Conservation (phyloP, 2,888 invertebrate species). For the Agrotis segetum region DNA sequence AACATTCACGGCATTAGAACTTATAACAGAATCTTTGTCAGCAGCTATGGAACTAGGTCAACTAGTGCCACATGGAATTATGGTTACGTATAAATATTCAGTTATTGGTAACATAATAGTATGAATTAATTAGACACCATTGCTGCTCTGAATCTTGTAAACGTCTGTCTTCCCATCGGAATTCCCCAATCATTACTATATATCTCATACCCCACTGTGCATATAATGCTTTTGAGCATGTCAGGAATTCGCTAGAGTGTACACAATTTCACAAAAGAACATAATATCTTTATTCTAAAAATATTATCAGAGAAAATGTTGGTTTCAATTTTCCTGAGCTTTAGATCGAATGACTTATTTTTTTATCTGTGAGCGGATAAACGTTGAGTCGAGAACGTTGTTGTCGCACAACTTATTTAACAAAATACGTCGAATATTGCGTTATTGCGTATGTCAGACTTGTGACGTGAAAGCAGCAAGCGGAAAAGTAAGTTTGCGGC, state of each 20-base stretch:
- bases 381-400: constrained; percentile 16
- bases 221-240: neutral
- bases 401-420: constrained; percentile 20
- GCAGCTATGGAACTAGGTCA: constrained; percentile 38
- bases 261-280: constrained; percentile 2
- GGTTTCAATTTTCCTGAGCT: constrained; percentile 6
- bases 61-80: constrained; percentile 33
- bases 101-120: constrained; percentile 20
- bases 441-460: constrained; percentile 27
- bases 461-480: constrained; percentile 27
- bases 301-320: constrained; percentile 27
- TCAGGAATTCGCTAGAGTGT: neutral
- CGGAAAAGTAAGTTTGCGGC: constrained; percentile 45
- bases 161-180: neutral
- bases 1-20: constrained; percentile 23
- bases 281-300: constrained; percentile 14
- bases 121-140: constrained; percentile 29
- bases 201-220: neutral
- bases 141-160: constrained; percentile 9
- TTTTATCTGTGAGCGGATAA: constrained; percentile 17
- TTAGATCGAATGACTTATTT: constrained; percentile 35
- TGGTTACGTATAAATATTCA: constrained; percentile 26
- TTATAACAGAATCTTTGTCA: constrained; percentile 18
- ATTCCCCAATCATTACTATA: constrained; percentile 7
- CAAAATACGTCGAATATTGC: constrained; percentile 38